Conservation (phyloP, 1,140 invertebrate species). For the Pseudomyrmex cubaensis region DNA sequence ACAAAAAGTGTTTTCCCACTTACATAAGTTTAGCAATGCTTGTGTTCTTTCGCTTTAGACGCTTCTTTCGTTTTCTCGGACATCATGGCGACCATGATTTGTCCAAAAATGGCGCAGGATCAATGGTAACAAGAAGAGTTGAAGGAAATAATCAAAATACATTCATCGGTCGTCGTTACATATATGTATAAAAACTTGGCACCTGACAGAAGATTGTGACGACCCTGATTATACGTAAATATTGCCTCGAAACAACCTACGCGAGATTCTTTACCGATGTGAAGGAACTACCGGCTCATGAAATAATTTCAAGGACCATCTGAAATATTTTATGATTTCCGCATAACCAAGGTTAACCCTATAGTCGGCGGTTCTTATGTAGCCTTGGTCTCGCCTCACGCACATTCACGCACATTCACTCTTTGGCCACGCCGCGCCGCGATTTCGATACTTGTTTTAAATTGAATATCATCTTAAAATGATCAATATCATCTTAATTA, state of each 20-base stretch:
- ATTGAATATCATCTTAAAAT: too few species aligned
- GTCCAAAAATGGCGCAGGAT: neutral
- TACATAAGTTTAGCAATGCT: slow-evolving; percentile 46
- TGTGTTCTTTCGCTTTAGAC: neutral
- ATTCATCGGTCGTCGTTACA: neutral
- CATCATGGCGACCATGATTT: neutral
- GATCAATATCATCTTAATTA: neutral
- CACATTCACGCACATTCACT: slow-evolving; percentile 67
- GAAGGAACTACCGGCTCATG: slow-evolving; percentile 37
- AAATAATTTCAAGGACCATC: slow-evolving; percentile 70
- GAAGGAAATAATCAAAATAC: neutral
- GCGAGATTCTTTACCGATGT: slow-evolving; percentile 55
- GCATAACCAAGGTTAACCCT: slow-evolving; percentile 64
- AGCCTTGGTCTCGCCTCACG: slow-evolving; percentile 74
- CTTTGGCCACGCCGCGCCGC: slow-evolving; percentile 52
- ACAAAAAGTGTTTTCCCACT: slow-evolving; percentile 63
- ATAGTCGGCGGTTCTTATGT: slow-evolving; percentile 68
- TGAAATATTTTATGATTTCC: slow-evolving; percentile 70
- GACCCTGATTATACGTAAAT: slow-evolving; percentile 25
- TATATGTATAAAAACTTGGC: too few species aligned
- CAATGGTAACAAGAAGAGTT: neutral
- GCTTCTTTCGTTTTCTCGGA: too few species aligned
- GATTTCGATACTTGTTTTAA: slow-evolving; percentile 40
- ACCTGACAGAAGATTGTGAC: neutral
- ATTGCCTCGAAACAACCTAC: slow-evolving; percentile 35